Evolutionary conservation across 2,797 vertebrate species (phyloP).

Genomic region (Coregonus ussuriensis): DNA sequence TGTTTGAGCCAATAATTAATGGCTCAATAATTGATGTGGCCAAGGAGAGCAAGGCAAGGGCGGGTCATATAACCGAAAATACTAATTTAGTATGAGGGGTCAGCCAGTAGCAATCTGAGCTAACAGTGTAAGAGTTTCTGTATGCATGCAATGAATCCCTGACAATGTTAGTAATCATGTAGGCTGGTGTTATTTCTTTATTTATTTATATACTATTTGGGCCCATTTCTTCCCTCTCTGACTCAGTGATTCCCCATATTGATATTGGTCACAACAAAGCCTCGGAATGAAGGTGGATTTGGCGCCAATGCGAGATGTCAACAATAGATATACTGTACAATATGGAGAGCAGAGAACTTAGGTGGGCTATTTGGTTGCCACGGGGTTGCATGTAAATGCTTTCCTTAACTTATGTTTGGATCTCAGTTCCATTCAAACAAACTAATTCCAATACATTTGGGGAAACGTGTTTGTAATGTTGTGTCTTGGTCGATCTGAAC

Average conservation of each 20-base stretch:
- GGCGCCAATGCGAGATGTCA: not conserved
- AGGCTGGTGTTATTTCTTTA: not conserved
- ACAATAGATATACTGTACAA: not conserved
- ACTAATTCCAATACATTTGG: not conserved
- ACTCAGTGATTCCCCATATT: not conserved
- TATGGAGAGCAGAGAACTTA: not conserved
- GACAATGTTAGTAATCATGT: not conserved
- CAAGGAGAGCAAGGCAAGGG: constrained; percentile 34
- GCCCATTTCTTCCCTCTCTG: not conserved
- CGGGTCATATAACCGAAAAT: constrained; percentile 14
- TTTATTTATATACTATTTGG: not conserved
- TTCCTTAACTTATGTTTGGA: not conserved
- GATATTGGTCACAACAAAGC: not conserved
- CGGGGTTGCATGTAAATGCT: not conserved
- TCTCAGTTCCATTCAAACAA: not conserved
- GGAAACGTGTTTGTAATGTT: not conserved
- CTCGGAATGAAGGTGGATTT: not conserved
- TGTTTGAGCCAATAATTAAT: constrained; percentile 61
- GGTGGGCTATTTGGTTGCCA: not conserved
- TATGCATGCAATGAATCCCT: not conserved
- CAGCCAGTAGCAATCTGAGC: not conserved
- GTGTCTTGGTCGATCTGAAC: not conserved
- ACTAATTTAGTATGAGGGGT: not conserved
- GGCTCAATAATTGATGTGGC: constrained; percentile 58
- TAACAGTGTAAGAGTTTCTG: not conserved